Conservation (phyloP, 2,888 invertebrate genomes). For the Pocota personata region DNA sequence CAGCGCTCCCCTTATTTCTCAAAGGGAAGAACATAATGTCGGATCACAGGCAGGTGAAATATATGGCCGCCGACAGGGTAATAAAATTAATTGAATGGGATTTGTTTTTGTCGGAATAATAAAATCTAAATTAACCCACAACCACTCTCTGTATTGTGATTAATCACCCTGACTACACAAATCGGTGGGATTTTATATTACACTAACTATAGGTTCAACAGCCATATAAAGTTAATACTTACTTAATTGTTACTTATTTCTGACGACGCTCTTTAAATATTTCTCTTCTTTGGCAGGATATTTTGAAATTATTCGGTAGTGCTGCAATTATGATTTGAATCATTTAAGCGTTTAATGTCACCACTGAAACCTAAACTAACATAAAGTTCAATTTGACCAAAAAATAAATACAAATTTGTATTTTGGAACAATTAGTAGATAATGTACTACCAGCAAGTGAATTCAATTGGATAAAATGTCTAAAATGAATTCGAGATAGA, state of each 20-base stretch:
- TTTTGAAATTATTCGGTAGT: no score
- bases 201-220: not conserved
- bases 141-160: not conserved
- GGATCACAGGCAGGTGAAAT: conserved; percentile 12
- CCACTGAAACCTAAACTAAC: no score
- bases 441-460: no score
- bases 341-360: no score
- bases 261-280: not conserved
- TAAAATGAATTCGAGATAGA: no score
- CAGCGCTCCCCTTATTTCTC: not conserved
- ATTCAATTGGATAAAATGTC: no score
- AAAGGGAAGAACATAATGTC: not conserved
- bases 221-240: not conserved
- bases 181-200: not conserved
- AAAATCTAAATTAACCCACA: conserved; percentile 25
- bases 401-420: no score
- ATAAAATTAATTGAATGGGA: conserved; percentile 45
- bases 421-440: no score
- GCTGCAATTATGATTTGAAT: no score
- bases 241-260: not conserved
- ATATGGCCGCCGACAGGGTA: conserved; percentile 14
- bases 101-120: conserved; percentile 35
- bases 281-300: no score
- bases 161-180: not conserved
- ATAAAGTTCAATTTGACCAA: no score